A percentile compares a stretch with the other conserved stretches of the same genome.
These are phyloP conservation scores for Campoletis raptor DNA, from an alignment of 2,888 invertebrate species.

Conservation along the genomic window DNA sequence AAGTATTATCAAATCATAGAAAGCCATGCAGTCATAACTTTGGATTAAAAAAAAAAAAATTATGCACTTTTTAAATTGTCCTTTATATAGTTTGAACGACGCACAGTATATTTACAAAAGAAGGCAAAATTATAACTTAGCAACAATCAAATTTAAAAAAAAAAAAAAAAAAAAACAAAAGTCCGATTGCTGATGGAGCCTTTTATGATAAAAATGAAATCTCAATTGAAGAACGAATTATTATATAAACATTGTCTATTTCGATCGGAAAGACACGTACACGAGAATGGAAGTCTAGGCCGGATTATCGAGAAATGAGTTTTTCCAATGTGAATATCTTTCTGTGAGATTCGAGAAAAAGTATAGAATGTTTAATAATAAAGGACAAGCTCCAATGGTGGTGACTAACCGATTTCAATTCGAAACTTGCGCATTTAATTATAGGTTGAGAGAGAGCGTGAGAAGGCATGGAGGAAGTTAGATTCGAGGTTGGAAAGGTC, in stretches of 20 bases:
- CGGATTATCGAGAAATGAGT: not conserved
- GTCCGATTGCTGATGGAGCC: not conserved
- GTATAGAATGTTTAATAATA: not conserved
- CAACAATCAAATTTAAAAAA: not conserved
- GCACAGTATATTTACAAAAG: too few relatives aligned
- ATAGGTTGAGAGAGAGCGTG: slow-evolving; percentile 25
- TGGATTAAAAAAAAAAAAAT: too few relatives aligned
- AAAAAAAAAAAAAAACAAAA: too few relatives aligned
- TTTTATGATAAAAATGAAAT: not conserved
- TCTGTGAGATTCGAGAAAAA: not conserved
- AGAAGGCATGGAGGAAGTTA: not conserved
- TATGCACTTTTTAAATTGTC: not conserved
- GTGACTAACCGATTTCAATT: slow-evolving; percentile 27
- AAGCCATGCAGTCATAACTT: too few relatives aligned
- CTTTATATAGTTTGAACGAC: not conserved
- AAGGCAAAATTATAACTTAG: not conserved
- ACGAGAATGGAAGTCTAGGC: not conserved
- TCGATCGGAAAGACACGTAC: not conserved
- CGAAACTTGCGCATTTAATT: slow-evolving; percentile 59
- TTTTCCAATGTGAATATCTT: not conserved
- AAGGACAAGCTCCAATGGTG: not conserved
- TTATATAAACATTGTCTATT: not conserved
- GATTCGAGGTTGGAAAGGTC: slow-evolving; percentile 31
- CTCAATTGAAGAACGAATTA: not conserved
- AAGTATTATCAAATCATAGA: too few relatives aligned